These are phyloP conservation scores for Pandemis corylana DNA, from an alignment of 2,888 invertebrate genomes.

Conservation along the genomic window DNA sequence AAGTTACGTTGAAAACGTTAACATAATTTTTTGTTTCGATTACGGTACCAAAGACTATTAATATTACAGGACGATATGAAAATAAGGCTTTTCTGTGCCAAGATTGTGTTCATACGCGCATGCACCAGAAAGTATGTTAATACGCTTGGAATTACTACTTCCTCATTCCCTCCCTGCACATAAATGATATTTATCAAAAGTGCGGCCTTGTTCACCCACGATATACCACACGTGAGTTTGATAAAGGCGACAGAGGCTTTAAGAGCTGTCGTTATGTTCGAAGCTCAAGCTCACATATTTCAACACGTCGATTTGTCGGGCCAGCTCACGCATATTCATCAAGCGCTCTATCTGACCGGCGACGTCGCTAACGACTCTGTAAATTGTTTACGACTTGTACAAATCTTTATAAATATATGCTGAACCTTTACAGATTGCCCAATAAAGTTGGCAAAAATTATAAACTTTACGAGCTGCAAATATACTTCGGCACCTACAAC, in stretches of 20 bases:
- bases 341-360: slow-evolving; percentile 25
- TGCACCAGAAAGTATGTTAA: slow-evolving; percentile 7
- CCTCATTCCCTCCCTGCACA: slow-evolving; percentile 13
- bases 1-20: slow-evolving; percentile 18
- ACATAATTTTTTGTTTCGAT: slow-evolving; percentile 19
- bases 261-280: background rate
- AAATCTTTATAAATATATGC: slow-evolving; percentile 52
- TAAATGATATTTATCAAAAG: slow-evolving; percentile 6
- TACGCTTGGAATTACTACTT: background rate
- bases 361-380: slow-evolving; percentile 43
- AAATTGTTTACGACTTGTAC: slow-evolving; percentile 52
- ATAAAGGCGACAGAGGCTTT: slow-evolving; percentile 1
- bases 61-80: background rate
- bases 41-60: background rate
- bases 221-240: slow-evolving; percentile 3
- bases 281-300: slow-evolving; percentile 27
- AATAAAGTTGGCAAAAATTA: slow-evolving; percentile 63
- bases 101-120: background rate
- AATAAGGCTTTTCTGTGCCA: slow-evolving; percentile 18
- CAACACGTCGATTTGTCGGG: slow-evolving; percentile 44
- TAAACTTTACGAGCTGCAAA: slow-evolving; percentile 58
- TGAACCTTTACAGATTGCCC: slow-evolving; percentile 52
- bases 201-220: slow-evolving; percentile 5
- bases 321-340: slow-evolving; percentile 42
- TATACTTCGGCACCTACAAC: slow-evolving; percentile 45